Conservation (phyloP, 2,888 invertebrate genomes). For the Apotomis betuletana region DNA sequence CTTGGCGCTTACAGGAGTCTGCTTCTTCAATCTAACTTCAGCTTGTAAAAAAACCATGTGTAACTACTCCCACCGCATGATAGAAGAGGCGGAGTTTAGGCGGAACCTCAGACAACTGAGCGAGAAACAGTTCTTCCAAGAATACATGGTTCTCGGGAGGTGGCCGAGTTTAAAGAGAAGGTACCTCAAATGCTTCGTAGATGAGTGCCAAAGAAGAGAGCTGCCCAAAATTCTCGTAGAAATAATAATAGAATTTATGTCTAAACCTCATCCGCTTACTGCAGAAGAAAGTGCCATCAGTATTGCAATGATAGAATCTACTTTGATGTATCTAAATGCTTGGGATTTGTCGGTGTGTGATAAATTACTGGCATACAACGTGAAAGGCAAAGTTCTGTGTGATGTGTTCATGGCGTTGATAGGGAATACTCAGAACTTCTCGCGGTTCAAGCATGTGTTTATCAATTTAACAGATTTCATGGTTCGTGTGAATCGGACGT, state of each 20-base stretch:
- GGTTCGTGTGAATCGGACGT: conserved; percentile 50
- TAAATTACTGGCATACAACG: conserved; percentile 54
- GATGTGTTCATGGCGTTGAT: conserved; percentile 63
- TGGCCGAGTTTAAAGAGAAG: conserved; percentile 49
- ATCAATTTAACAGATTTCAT: conserved; percentile 62
- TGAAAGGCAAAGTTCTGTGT: conserved; percentile 52
- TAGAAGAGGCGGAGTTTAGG: conserved; percentile 44
- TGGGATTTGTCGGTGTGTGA: conserved; percentile 54
- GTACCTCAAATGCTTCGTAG: conserved; percentile 57
- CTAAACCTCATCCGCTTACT: conserved; percentile 41
- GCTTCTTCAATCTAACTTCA: conserved; percentile 59
- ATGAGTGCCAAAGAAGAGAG: conserved; percentile 58
- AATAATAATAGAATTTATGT: conserved; percentile 61
- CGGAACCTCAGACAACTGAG: conserved; percentile 46
- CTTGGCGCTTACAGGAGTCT: conserved; percentile 55
- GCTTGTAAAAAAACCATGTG: conserved; percentile 58
- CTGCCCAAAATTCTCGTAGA: conserved; percentile 60
- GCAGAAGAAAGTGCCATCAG: conserved; percentile 48
- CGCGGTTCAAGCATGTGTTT: conserved; percentile 67
- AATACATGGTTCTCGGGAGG: conserved; percentile 57
- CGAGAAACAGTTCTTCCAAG: conserved; percentile 58
- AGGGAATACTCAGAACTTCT: conserved; percentile 69
- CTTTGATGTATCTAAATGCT: conserved; percentile 61
- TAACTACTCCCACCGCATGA: conserved; percentile 53
- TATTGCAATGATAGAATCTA: conserved; percentile 54